A percentile compares a stretch with the other conserved stretches of the same genome.
Conservation (phyloP, 2,797 vertebrate genomes). For the Anniella stebbinsi region DNA sequence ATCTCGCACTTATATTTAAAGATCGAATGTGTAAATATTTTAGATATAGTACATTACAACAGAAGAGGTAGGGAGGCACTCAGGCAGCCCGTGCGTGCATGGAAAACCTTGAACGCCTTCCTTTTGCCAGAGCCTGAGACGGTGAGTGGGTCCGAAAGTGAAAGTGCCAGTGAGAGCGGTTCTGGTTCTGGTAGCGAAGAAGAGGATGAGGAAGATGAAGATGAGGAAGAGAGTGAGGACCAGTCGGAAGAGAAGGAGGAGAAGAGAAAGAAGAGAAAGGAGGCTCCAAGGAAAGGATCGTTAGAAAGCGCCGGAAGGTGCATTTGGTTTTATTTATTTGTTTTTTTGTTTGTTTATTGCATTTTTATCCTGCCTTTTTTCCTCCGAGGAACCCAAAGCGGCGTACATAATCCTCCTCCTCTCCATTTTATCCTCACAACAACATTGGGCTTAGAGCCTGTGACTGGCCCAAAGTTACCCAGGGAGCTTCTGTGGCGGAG, state of each 20-base stretch:
- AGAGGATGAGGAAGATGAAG: constrained; percentile 76
- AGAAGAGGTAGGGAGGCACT: neutral
- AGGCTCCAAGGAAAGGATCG: constrained; percentile 70
- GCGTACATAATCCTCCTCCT: too few species aligned
- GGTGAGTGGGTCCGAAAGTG: constrained; percentile 83
- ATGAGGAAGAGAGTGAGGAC: constrained; percentile 80
- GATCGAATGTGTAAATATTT: neutral
- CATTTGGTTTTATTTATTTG: too few species aligned
- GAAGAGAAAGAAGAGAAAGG: constrained; percentile 81
- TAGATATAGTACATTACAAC: neutral
- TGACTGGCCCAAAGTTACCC: too few species aligned
- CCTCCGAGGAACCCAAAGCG: too few species aligned
- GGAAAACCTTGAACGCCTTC: neutral
- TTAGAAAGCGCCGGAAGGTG: constrained; percentile 79
- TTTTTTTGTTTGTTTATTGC: too few species aligned
- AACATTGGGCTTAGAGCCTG: too few species aligned
- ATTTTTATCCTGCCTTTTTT: too few species aligned
- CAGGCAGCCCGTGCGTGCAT: neutral
- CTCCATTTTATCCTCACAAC: too few species aligned
- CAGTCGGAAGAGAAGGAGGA: constrained; percentile 86
- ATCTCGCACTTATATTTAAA: neutral
- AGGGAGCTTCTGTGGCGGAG: too few species aligned
- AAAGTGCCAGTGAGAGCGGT: constrained; percentile 80
- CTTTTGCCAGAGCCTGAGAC: constrained; percentile 86
- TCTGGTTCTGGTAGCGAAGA: constrained; percentile 87